phyloP scores from a whole-genome alignment of 1,140 invertebrate species.

The Calephelis nemesis region DNA sequence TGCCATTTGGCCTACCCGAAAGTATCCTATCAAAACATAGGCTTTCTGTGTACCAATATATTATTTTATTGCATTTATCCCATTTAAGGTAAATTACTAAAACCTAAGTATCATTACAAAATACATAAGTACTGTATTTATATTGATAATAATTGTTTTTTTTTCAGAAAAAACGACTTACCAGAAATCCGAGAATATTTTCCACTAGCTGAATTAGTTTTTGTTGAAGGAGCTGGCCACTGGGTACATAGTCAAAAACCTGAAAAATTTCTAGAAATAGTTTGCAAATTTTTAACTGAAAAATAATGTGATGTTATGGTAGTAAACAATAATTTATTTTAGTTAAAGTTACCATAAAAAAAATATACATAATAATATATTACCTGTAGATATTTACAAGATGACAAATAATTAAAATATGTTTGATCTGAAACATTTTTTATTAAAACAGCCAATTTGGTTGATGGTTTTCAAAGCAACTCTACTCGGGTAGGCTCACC shows the following conservation, averaged over 20 bases:
- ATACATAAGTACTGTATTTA: background rate
- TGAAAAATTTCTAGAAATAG: slow-evolving; percentile 85
- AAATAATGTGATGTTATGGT: slow-evolving; percentile 39
- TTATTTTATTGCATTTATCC: too few relatives aligned
- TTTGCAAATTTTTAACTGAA: slow-evolving; percentile 76
- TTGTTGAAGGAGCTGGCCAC: slow-evolving; percentile 91
- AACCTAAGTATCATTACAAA: too few relatives aligned
- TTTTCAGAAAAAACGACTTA: slow-evolving; percentile 82
- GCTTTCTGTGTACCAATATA: too few relatives aligned
- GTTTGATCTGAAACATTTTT: background rate
- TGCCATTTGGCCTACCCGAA: too few relatives aligned
- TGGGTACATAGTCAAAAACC: slow-evolving; percentile 96
- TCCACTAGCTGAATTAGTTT: slow-evolving; percentile 86
- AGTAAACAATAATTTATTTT: background rate
- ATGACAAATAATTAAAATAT: slow-evolving; percentile 11
- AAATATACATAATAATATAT: slow-evolving; percentile 1
- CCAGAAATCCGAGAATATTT: slow-evolving; percentile 86
- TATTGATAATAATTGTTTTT: slow-evolving; percentile 27
- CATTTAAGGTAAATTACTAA: too few relatives aligned
- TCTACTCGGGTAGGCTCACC: too few relatives aligned
- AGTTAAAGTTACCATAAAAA: slow-evolving; percentile 10
- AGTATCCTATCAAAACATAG: too few relatives aligned
- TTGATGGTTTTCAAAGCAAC: too few relatives aligned
- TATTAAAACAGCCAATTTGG: background rate
- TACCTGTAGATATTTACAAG: slow-evolving; percentile 2